Evolutionary conservation across 2,888 invertebrate genomes (phyloP).

Genomic region (Flabesymbios commensalis): DNA sequence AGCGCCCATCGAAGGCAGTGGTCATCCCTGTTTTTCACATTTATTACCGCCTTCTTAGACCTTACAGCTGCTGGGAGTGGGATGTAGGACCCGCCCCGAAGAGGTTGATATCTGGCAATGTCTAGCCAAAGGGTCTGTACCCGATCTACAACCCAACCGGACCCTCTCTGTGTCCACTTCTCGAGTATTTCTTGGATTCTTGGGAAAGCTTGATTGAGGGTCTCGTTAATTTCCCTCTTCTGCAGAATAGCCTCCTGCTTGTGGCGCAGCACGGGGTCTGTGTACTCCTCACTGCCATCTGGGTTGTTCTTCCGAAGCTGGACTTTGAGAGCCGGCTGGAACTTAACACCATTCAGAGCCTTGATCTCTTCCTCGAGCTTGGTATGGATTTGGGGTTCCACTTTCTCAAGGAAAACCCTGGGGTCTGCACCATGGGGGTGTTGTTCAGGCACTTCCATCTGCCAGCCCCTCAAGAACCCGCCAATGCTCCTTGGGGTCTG

Average conservation of each 20-base stretch:
- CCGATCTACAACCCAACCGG: slow-evolving; percentile 14
- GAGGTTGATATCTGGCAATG: slow-evolving; percentile 2
- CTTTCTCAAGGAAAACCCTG: background rate
- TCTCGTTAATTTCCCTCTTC: background rate
- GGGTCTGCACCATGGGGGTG: background rate
- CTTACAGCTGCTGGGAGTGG: slow-evolving; percentile 13
- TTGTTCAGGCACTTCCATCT: background rate
- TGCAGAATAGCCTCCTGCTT: background rate
- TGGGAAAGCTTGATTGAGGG: background rate
- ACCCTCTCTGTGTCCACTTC: slow-evolving; percentile 13
- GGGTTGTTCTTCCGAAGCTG: background rate
- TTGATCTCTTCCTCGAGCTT: background rate
- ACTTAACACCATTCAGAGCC: background rate
- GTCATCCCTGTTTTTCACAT: slow-evolving; percentile 22
- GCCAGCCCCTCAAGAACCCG: background rate
- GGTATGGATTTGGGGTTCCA: background rate
- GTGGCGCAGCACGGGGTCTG: background rate
- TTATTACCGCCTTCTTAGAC: slow-evolving; percentile 19
- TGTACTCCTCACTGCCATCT: background rate
- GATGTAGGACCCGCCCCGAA: slow-evolving; percentile 22
- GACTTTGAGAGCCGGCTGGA: background rate
- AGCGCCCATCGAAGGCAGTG: slow-evolving; percentile 18
- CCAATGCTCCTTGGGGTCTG: background rate
- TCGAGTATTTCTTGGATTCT: background rate
- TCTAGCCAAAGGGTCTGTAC: background rate